Base-by-base conservation (phyloP, 2,888 invertebrate species). In the Xanthorhoe spadicearia region DNA sequence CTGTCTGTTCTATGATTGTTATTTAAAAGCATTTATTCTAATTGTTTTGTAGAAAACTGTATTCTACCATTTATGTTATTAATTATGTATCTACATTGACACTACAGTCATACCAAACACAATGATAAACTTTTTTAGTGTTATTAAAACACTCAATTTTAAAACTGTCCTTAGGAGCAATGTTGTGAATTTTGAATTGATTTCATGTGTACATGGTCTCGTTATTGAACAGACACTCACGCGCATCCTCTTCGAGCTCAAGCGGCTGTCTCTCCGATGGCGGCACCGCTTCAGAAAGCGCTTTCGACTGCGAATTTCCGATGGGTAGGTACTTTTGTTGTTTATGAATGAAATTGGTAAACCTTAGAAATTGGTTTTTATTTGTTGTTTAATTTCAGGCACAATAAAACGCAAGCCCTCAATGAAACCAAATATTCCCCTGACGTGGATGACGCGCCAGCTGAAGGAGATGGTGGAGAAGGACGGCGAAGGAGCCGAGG, bases 381-480 rank as follows among this genome's bases (percentile, higher is more conserved):
- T 50, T 51, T 38, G 8, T 35, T 28, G 2, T 10, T 32, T 32
- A 32, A 53, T 74, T 80, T 0, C 77, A 88, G 97, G 97, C 38
- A 98, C 98, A 38, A 98, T 98, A 68, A 98, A 98, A 84, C 94
- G 98, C 53, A 98, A 98, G 84, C 98, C 98, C 0, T 97, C 97
- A 17, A 97, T 97, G 96, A 97, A 97, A 85, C 98, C 98, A 7
- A 98, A 97, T 87, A 94, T 98, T 56, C 98, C 98, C 0, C 86
- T 98, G 71, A 98, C 98, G 2, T 97, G 97, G 83, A 98, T 98
- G 90, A 98, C 98, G 1, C 94, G 98, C 13, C 97, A 97, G 80
- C 91, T 98, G 65, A 98, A 98, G 81, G 97, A 98, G 84, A 97
- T 97, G 79, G 97, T 96, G 1, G 97, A 97, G 80, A 96, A 96